These are phyloP conservation scores for Dexiosoma caninum DNA, from an alignment of 2,888 invertebrate species.

Conservation along the genomic window DNA sequence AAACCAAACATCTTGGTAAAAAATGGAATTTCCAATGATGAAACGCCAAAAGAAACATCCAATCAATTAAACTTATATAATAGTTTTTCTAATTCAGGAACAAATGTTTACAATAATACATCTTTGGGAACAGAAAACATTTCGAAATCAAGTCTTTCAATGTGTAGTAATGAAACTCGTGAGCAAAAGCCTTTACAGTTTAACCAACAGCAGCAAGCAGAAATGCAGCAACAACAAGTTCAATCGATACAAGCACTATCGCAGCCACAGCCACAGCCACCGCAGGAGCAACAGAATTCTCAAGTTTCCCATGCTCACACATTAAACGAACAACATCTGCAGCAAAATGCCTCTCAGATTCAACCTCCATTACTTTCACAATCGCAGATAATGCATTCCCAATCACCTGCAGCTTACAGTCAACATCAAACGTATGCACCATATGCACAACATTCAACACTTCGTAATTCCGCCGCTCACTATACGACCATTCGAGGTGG, in stretches of 20 bases:
- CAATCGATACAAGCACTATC: constrained; percentile 9
- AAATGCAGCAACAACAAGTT: constrained; percentile 34
- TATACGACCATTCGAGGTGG: constrained; percentile 23
- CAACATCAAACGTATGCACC: constrained; percentile 45
- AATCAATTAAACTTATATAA: constrained; percentile 49
- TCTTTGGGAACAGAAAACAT: constrained; percentile 37
- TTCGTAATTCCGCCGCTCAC: constrained; percentile 46
- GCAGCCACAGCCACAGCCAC: constrained; percentile 16
- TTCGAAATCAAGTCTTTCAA: constrained; percentile 25
- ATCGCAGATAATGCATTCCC: constrained; percentile 51
- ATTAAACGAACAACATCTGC: constrained; percentile 47
- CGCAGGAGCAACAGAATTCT: constrained; percentile 22
- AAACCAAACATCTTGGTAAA: constrained; percentile 14
- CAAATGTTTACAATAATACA: constrained; percentile 13
- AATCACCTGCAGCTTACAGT: constrained; percentile 37
- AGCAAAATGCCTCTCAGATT: constrained; percentile 32
- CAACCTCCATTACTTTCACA: constrained; percentile 22
- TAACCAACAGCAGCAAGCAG: constrained; percentile 21
- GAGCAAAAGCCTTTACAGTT: constrained; percentile 27
- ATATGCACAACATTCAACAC: constrained; percentile 40
- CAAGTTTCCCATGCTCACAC: constrained; percentile 39
- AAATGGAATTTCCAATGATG: constrained; percentile 43
- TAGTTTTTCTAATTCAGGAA: constrained; percentile 31
- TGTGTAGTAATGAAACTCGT: constrained; percentile 42
- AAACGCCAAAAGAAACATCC: constrained; percentile 25